Conservation (phyloP, 2,113 vertebrate genomes). For the Pteruthius melanotis region DNA sequence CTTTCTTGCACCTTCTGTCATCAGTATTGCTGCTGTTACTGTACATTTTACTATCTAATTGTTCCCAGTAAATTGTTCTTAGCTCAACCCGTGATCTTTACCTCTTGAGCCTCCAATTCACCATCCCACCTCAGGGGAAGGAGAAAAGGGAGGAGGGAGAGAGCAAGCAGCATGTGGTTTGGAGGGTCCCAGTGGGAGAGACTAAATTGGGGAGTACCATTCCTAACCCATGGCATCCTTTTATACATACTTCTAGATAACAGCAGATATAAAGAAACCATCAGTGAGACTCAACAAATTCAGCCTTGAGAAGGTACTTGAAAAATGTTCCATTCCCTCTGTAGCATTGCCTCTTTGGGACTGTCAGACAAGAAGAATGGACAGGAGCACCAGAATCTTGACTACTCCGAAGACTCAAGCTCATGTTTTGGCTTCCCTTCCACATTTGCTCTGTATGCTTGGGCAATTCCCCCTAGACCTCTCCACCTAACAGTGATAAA, state of each 20-base stretch:
- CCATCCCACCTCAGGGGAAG: neutral
- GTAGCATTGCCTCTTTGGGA: neutral
- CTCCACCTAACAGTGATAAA: neutral
- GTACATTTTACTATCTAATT: neutral
- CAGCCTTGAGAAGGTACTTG: neutral
- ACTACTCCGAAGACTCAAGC: neutral
- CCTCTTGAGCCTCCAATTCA: neutral
- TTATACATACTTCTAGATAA: neutral
- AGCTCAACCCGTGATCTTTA: neutral
- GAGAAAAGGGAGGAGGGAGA: too few species aligned
- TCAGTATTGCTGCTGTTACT: neutral
- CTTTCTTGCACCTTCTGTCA: neutral
- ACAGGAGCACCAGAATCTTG: neutral
- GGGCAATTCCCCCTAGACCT: neutral
- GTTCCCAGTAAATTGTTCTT: neutral
- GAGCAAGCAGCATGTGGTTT: fast-evolving
- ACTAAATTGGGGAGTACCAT: neutral
- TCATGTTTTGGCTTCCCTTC: neutral
- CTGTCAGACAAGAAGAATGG: neutral
- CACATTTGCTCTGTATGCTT: neutral
- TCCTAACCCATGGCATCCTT: neutral
- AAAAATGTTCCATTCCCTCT: neutral
- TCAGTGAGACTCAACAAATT: neutral
- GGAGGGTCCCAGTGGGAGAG: neutral
- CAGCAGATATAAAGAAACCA: neutral